Base-by-base conservation (phyloP, 1,140 invertebrate genomes). In the Atopsyche davidsoni region DNA sequence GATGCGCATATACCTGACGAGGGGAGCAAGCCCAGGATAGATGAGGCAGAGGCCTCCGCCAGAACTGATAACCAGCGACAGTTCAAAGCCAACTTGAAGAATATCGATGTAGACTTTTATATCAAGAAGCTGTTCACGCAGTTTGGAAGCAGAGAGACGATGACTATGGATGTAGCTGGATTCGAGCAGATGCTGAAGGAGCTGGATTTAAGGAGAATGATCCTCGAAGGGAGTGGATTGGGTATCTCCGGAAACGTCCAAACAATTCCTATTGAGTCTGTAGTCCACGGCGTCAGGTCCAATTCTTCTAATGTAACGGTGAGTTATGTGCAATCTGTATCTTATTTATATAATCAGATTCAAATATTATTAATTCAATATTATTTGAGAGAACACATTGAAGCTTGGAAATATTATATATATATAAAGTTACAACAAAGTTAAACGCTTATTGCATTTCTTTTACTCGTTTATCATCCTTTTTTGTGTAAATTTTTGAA, bases 171-270 rank as follows among this genome's bases (percentile, higher is more conserved):
- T 53, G 61, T 83, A 50, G 73, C 76, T 0, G 81, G 79, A 19
- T 85, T 88, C 54, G 77, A 83, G 55, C 76, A 68, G 32, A 75
- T 87, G 64, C 63, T 87, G 1, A 66, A 75, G 46, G 77, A 75
- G 18, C 59, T 87, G 46, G 76, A 80, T 42, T 67, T 86, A 7
- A 60, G 72, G 40, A 77, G 75, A 46, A 62, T 82, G 48, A 59
- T 76, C 34, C 67, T 64, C 9, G 61, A 71, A 18, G 39, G 31
- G 36, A 48, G 16, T 28, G 7, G 32, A 49, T 22, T 11, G 34
- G 34, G 24, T 46, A 23, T 23, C 17, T n/a, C 57, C 13, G 51
- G 46, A 14, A 28, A 46, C 25, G 41, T 24, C 9, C 45, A 43
- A 51, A 44, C 54, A 3, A 22, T 31, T 7, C 44, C 55, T 7